Evolutionary conservation across 2,113 vertebrate genomes (phyloP), one percentile per base, ranked within the genome.

Genomic region (Onychostoma macrolepis): DNA sequence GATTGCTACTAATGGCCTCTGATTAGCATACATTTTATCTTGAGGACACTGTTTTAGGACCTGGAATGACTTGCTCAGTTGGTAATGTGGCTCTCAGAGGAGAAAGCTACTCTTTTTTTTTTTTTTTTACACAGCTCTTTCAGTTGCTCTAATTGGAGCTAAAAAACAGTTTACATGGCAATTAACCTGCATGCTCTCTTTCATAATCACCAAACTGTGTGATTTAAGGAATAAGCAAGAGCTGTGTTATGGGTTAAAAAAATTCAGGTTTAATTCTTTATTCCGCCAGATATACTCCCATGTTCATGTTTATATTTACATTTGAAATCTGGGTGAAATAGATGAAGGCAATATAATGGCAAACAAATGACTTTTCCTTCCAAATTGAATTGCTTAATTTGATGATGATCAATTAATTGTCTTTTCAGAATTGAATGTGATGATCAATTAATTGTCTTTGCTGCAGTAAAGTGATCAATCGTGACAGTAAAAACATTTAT

Each of bases 11-110:
- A 88, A 85, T 88, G 87, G 87, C 67, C 75, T 86, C 83, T 81
- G 72, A 87, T 90, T 90, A 88, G 41, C 87, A 88, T 90, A 72
- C 63, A 76, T 88, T 88, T 82, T 87, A 85, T 87, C 84, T 84
- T 88, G 30, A 28, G 45, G 41, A 82, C 86, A 83, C 80, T 87
- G 79, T 83, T 85, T 86, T 69, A 86, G 71, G 19, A 77, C 58
- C 84, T 38, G n/a, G 58, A 86, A 71, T 45, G 38, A 41, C 87
- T 85, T 50, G 45, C 71, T 81, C 53, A 77, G 61, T 86, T 84
- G 80, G 71, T 78, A 76, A 87, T 83, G 50, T 76, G 48, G 41
- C 19, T 38, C n/a, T 48, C 38, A 48, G 36, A 74, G 65, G 69
- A 87, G 53, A 83, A 88, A 77, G 17, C 45, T 43, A 41, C 84